Evolutionary conservation across 2,888 invertebrate genomes (phyloP), one percentile per base, ranked within the genome.

Genomic region (Athetis lepigone): DNA sequence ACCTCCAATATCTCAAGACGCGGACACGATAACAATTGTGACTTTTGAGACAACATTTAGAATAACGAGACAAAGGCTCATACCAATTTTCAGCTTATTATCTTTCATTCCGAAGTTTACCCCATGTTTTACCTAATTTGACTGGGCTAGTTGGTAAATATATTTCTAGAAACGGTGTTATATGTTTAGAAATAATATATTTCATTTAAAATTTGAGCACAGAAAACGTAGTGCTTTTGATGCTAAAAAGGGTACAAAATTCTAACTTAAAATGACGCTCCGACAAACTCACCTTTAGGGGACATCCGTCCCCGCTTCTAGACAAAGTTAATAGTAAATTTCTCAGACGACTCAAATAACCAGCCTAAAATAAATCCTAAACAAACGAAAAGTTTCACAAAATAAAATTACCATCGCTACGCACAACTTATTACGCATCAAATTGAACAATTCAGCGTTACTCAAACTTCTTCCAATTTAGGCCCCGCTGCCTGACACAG

Each of bases 381-480:
- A 50, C 25, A 67, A 59, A 50, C 39, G 18, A 51, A 47, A 66
- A 71, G 29, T 72, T 65, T 57, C 13, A 36, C 51, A 43, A 61
- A 74, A 73, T 49, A 56, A 68, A 60, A 68, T 68, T 69, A 61
- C 23, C 49, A 61, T 68, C 51, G 25, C 49, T 18, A 19, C 29
- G 33, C 33, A 37, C 27, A 68, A 61, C 51, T 77, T 68, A 65
- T 75, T 71, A 68, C 71, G 62, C 59, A 75, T 57, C 50, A 46
- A 55, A 57, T 45, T 50, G 54, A 78, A 65, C 71, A 75, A 69
- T 54, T 27, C 71, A 75, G 55, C 43, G 61, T 69, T 69, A 62
- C 70, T 62, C 54, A 63, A 81, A 81, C 58, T 73, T 64, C 40
- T 63, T 69, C 55, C 57, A 75, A 75, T 75, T 73, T 68, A 64